These are phyloP conservation scores for Trisateles emortualis DNA, from an alignment of 2,888 invertebrate genomes.

Conservation along the genomic window DNA sequence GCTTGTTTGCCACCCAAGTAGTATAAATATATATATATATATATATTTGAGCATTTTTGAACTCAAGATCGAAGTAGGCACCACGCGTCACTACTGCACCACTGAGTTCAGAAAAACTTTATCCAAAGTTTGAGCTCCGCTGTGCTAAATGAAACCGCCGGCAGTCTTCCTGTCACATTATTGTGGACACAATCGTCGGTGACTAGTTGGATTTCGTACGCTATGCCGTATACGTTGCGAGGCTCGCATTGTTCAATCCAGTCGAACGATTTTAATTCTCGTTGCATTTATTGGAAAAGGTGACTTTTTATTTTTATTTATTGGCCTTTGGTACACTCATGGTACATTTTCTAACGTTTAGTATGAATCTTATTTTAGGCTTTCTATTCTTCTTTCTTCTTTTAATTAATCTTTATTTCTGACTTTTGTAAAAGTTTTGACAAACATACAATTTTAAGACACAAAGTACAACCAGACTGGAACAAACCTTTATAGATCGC, in stretches of 20 bases:
- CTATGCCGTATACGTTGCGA: conserved; percentile 11
- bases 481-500: no score
- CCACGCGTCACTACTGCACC: background rate
- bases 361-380: no score
- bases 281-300: background rate
- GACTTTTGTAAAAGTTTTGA: no score
- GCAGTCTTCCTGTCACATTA: conserved; percentile 38
- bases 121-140: conserved; percentile 33
- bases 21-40: no score
- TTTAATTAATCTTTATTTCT: no score
- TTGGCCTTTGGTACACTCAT: background rate
- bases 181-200: conserved; percentile 31
- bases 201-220: conserved; percentile 29
- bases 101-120: background rate
- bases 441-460: no score
- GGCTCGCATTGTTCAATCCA: conserved; percentile 18
- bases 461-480: no score
- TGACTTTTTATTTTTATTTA: background rate
- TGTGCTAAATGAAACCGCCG: conserved; percentile 39
- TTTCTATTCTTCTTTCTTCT: no score
- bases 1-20: no score
- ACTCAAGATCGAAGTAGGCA: no score
- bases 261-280: conserved; percentile 6
- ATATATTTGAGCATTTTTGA: no score
- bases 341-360: no score